Base-by-base conservation (phyloP, 2,888 invertebrate species). In the Erebia aethiops region DNA sequence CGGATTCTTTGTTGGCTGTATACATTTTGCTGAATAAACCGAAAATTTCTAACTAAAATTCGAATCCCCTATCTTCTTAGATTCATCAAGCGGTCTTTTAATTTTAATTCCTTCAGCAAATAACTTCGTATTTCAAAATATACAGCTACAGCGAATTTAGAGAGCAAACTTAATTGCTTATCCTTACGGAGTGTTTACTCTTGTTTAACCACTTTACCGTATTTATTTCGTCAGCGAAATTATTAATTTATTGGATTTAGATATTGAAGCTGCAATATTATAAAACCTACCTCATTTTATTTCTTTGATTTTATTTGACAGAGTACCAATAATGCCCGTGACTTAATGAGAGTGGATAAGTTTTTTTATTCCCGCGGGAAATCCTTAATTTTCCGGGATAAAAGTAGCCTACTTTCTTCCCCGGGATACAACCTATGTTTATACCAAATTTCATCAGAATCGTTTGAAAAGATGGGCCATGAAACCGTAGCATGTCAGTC, bases 161-260 rank as follows among this genome's bases (percentile, higher is more conserved):
- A 63, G 62, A 51, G 62, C 49, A 63, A 63, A 63, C 62, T 63
- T 63, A 63, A 63, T 63, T 63, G 62, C 49, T 63, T 26, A 63
- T 13, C 21, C 62, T 51, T 51, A 26, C 62, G 60, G 60, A 63
- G 62, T 51, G 21, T 51, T 63, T 63, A 51, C 62, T 63, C 49
- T 49, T 49, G 49, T 26, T 63, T 51, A n/a, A 63, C 26, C 41
- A 21, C 51, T 49, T 26, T 51, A 49, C 43, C 41, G 60, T 60
- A 60, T 60, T 60, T 60, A 41, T 43, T 60, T 43, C 60, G 60
- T 60, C 60, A 60, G 60, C 43, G 16, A 16, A 60, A 60, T 60
- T 41, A 58, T 57, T 35, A 58, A 58, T 58, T 26, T 14, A 58
- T 14, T 35, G 35, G 41, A 21, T 18, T 56, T 56, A 49, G 49